Conservation (phyloP, 2,797 vertebrate genomes). For the Erethizon dorsatum region DNA sequence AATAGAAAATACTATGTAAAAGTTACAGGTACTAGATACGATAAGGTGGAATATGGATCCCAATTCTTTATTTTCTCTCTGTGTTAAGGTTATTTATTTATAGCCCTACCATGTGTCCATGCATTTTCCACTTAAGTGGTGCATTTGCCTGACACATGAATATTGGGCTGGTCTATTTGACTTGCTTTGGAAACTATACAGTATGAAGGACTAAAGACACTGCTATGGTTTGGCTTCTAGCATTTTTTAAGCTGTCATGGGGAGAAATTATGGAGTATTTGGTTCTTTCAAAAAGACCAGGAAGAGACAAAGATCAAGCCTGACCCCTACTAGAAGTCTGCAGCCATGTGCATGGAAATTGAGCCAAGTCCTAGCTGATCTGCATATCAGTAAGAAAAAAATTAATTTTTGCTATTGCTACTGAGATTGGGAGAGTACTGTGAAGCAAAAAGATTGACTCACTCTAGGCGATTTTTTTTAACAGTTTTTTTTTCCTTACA, state of each 20-base stretch:
- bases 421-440: background rate
- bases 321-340: background rate
- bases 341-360: background rate
- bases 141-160: background rate
- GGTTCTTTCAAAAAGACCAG: background rate
- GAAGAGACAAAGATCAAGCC: background rate
- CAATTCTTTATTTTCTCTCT: background rate
- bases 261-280: background rate
- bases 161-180: background rate
- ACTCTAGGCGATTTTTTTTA: background rate
- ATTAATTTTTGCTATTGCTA: background rate
- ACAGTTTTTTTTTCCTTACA: background rate
- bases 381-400: background rate
- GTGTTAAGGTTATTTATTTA: background rate
- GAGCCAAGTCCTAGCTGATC: background rate
- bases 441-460: background rate
- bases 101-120: background rate
- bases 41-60: background rate
- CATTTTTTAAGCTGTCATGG: background rate
- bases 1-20: background rate
- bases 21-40: background rate
- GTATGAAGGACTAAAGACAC: background rate
- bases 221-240: accelerated
- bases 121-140: background rate
- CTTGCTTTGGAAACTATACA: background rate